Evolutionary conservation across 2,888 invertebrate species (phyloP).

Genomic region (Machimus rusticus): DNA sequence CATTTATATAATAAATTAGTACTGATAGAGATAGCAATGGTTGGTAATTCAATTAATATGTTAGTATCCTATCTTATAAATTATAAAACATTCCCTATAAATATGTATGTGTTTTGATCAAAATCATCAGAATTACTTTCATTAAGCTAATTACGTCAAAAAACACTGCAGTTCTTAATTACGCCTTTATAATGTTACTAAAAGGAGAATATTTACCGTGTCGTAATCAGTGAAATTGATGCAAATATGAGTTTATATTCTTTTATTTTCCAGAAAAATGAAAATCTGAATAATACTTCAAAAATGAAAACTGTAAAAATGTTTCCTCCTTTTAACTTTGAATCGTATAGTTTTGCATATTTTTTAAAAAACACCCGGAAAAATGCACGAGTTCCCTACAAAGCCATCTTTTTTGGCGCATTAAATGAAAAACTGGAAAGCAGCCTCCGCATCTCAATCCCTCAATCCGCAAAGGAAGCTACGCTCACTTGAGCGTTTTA

Average conservation of each 20-base stretch:
- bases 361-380: neutral
- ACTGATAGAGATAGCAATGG: too few species aligned
- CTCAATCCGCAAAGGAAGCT: neutral
- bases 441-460: neutral
- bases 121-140: too few species aligned
- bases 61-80: too few species aligned
- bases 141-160: neutral
- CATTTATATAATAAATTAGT: too few species aligned
- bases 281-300: neutral
- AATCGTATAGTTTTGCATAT: neutral
- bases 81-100: too few species aligned
- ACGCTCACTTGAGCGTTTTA: neutral
- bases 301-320: neutral
- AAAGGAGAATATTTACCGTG: neutral
- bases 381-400: neutral
- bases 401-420: neutral
- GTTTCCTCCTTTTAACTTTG: neutral
- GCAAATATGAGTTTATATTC: neutral
- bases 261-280: neutral
- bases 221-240: neutral
- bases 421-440: neutral
- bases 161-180: neutral
- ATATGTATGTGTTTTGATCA: too few species aligned
- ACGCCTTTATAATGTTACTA: neutral
- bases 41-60: too few species aligned